Evolutionary conservation across 1,140 invertebrate genomes (phyloP), one percentile per base, ranked within the genome.

Genomic region (Drosophila repletoides): DNA sequence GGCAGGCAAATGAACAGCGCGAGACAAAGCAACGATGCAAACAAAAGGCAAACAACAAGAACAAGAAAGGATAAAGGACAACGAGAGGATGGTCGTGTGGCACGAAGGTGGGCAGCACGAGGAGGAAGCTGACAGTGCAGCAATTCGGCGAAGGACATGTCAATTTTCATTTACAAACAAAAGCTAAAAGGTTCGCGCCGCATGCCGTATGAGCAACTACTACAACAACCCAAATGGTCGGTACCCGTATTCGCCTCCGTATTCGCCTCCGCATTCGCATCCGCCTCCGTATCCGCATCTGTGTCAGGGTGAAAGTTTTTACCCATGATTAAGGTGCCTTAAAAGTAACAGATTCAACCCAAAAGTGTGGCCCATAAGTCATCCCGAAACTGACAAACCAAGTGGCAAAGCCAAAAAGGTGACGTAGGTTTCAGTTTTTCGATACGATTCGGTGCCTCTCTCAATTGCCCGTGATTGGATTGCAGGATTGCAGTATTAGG

Each of bases 111-210:
- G n/a, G n/a, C n/a, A n/a, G n/a, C n/a, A n/a, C n/a, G n/a, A n/a
- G n/a, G n/a, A n/a, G n/a, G n/a, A n/a, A n/a, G 43, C 70, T 71
- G 67, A 40, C 52, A 51, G 69, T 75, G 71, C 74, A 64, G 67
- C 74, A 77, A 77, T 77, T 77, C 69, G 53, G 76, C 69, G 74
- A 77, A 77, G 75, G 75, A 77, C 75, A 77, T 77, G 75, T 79
- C 75, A 77, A 77, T 77, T 77, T 77, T 77, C 75, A 77, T 77
- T n/a, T 77, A 77, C 75, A 79, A 77, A 77, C 74, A 77, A 77
- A 77, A 69, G 63, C 74, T 73, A 73, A 77, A 77, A 79, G 74
- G 68, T 65, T 77, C 74, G 49, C 55, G 38, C 63, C 38, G 31
- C 12, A 22, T 45, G n/a, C 6, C 56, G 26, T 48, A 46, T 68